Conservation (phyloP, 2,888 invertebrate genomes). For the Melieria picta region DNA sequence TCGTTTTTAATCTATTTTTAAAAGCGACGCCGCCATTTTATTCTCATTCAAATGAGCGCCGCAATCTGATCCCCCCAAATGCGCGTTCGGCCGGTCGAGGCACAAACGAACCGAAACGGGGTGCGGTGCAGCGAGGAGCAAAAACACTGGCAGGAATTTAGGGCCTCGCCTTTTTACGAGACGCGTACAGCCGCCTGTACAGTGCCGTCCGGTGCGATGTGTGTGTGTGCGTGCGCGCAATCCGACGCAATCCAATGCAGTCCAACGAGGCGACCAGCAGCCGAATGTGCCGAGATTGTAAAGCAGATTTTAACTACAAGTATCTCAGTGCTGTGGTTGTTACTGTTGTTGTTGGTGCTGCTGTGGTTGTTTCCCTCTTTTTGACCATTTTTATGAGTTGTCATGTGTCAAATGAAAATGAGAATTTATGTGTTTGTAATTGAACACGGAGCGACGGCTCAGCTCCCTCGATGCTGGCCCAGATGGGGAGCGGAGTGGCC, state of each 20-base stretch:
- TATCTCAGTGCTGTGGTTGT: constrained; percentile 21
- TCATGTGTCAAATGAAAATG: constrained; percentile 65
- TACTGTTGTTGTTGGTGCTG: neutral
- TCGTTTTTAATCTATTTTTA: constrained; percentile 13
- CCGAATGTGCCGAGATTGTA: constrained; percentile 49
- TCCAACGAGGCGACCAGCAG: too few relatives aligned
- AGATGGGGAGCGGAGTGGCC: neutral
- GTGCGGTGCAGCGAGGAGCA: neutral
- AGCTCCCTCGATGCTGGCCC: neutral
- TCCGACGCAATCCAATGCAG: too few relatives aligned
- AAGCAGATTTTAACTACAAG: constrained; percentile 47
- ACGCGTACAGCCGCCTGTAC: constrained; percentile 8
- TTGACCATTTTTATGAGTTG: constrained; percentile 59
- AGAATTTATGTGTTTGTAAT: constrained; percentile 65
- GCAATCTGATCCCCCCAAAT: constrained; percentile 32
- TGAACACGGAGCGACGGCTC: constrained; percentile 49
- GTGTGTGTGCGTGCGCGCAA: too few relatives aligned
- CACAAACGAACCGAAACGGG: too few relatives aligned
- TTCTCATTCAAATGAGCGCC: constrained; percentile 8
- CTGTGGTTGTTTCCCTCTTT: constrained; percentile 28
- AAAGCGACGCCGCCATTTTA: constrained; percentile 31
- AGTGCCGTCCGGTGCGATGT: too few relatives aligned
- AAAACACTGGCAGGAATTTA: constrained; percentile 17
- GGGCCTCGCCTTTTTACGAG: constrained; percentile 53
- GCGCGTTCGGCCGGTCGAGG: neutral